Percentiles rank a stretch among this genome's conserved stretches.
phyloP scores from a whole-genome alignment of 2,113 vertebrate genomes.

The Catagonus wagneri region DNA sequence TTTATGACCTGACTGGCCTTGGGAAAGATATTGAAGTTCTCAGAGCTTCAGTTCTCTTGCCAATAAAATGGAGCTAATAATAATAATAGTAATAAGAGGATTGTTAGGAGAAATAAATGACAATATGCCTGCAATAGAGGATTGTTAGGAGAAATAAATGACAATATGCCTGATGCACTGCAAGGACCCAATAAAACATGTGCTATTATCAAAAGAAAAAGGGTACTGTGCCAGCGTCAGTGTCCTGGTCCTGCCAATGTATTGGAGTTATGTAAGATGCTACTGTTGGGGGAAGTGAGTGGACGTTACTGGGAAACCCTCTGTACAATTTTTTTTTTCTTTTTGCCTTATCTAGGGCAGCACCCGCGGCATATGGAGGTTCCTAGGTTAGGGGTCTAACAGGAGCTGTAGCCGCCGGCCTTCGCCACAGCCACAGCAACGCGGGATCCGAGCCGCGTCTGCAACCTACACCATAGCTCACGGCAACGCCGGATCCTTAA shows the following conservation, averaged over 20 bases:
- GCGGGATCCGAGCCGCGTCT: no score
- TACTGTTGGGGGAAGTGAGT: not conserved
- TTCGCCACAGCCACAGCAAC: no score
- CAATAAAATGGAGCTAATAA: not conserved
- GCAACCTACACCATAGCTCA: no score
- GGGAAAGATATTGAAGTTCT: not conserved
- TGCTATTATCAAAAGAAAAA: not conserved
- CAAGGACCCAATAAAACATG: not conserved
- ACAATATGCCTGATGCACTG: not conserved
- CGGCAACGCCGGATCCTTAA: no score
- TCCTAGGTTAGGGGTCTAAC: no score
- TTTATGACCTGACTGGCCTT: not conserved
- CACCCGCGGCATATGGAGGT: no score
- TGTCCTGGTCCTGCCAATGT: not conserved
- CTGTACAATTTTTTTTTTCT: no score
- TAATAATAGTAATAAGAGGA: not conserved
- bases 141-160: no score
- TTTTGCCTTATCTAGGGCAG: no score
- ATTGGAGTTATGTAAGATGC: not conserved
- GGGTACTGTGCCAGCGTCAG: not conserved
- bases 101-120: not conserved
- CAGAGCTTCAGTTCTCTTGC: not conserved
- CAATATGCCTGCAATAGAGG: no score
- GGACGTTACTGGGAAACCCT: not conserved
- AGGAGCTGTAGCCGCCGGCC: no score